A percentile compares a stretch with the other conserved stretches of the same genome.
Conservation (phyloP, 2,888 invertebrate genomes). For the Siphlonurus alternatus region DNA sequence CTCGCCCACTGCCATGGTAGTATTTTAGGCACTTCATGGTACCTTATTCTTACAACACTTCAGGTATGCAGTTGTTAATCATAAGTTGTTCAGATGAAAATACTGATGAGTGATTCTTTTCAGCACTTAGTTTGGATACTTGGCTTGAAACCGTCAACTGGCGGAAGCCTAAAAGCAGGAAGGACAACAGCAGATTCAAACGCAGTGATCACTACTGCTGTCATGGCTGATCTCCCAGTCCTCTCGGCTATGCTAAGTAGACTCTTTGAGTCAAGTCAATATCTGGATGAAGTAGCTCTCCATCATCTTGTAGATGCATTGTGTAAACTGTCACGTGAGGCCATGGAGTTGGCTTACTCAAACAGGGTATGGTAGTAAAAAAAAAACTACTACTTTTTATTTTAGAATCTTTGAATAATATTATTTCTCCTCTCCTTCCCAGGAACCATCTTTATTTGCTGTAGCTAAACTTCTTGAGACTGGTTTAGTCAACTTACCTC, state of each 20-base stretch:
- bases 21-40: slow-evolving; percentile 86
- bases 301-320: slow-evolving; percentile 94
- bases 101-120: slow-evolving; percentile 9
- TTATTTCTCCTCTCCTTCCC: slow-evolving; percentile 8
- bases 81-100: background rate
- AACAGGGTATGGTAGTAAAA: slow-evolving; percentile 48
- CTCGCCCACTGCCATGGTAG: slow-evolving; percentile 86
- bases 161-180: slow-evolving; percentile 78
- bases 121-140: slow-evolving; percentile 76
- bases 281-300: slow-evolving; percentile 81
- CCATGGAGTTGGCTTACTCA: slow-evolving; percentile 91
- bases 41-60: slow-evolving; percentile 84
- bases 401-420: slow-evolving; percentile 2
- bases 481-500: slow-evolving; percentile 79
- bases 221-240: slow-evolving; percentile 86
- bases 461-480: slow-evolving; percentile 98
- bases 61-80: slow-evolving; percentile 39
- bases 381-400: background rate
- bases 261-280: slow-evolving; percentile 87
- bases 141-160: slow-evolving; percentile 85
- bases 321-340: slow-evolving; percentile 89
- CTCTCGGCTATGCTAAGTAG: slow-evolving; percentile 81
- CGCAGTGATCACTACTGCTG: slow-evolving; percentile 85
- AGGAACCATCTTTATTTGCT: slow-evolving; percentile 93
- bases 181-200: slow-evolving; percentile 61